Conservation (phyloP, 2,888 invertebrate genomes). For the Lithophane socia region DNA sequence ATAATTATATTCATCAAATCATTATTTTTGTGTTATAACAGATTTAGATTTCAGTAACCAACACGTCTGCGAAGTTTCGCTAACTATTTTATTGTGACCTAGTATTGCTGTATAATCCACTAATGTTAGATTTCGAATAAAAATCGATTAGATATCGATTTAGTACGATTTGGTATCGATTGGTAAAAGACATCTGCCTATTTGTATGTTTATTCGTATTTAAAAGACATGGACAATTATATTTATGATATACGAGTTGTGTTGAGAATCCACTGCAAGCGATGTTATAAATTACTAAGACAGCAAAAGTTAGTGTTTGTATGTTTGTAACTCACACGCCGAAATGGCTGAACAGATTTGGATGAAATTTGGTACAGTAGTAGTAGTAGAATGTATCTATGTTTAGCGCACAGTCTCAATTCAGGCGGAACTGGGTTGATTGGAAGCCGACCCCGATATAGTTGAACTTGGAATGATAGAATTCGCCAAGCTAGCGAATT, state of each 20-base stretch:
- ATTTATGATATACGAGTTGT: conserved; percentile 29
- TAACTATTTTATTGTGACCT: neutral
- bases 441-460: neutral
- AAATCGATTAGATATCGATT: conserved; percentile 44
- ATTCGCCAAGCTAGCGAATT: neutral
- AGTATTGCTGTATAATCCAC: conserved; percentile 51
- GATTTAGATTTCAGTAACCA: neutral
- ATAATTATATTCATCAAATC: neutral
- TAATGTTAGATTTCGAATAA: conserved; percentile 35
- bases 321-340: conserved; percentile 9
- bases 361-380: conserved; percentile 27
- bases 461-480: neutral
- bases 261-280: conserved; percentile 56
- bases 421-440: neutral
- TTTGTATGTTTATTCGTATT: conserved; percentile 36
- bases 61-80: neutral
- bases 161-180: conserved; percentile 27
- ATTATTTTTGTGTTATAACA: neutral
- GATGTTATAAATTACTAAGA: conserved; percentile 20
- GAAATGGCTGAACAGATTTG: conserved; percentile 6
- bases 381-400: neutral
- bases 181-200: conserved; percentile 37
- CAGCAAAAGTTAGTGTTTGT: conserved; percentile 7
- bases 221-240: conserved; percentile 46
- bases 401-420: neutral